phyloP scores from a whole-genome alignment of 2,888 invertebrate genomes.

The Synergus umbraculus region DNA sequence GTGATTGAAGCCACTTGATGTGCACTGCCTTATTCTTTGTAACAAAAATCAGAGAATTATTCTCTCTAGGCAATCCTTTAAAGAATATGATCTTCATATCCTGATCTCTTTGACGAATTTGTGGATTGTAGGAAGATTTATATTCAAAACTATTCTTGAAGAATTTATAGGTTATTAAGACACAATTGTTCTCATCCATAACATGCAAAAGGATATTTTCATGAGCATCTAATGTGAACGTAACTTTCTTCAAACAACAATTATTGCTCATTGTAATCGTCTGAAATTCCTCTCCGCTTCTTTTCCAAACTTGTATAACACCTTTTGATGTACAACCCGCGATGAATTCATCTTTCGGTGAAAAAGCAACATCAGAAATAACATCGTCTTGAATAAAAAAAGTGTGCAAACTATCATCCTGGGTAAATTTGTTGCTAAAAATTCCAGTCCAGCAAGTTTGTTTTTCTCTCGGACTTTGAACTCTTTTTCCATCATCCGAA shows the following conservation, averaged over 20 bases:
- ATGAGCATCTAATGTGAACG: conserved; percentile 55
- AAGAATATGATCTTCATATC: conserved; percentile 66
- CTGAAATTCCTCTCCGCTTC: conserved; percentile 15
- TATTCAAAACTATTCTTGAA: conserved; percentile 56
- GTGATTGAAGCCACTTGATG: conserved; percentile 63
- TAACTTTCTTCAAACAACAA: conserved; percentile 44
- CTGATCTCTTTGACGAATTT: conserved; percentile 46
- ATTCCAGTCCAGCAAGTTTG: conserved; percentile 67
- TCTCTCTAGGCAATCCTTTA: conserved; percentile 51
- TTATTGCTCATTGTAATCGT: conserved; percentile 19
- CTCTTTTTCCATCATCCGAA: conserved; percentile 43
- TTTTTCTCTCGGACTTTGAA: conserved; percentile 68
- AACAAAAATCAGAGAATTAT: conserved; percentile 69
- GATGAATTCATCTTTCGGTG: conserved; percentile 60
- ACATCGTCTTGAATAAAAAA: conserved; percentile 61
- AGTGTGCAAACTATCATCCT: conserved; percentile 65
- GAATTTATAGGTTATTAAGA: conserved; percentile 60
- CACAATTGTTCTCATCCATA: conserved; percentile 65
- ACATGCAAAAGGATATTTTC: conserved; percentile 62
- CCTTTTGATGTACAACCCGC: conserved; percentile 69
- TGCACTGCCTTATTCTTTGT: conserved; percentile 64
- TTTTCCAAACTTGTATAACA: conserved; percentile 61
- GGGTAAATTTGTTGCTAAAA: conserved; percentile 56
- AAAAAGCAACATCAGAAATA: conserved; percentile 68
- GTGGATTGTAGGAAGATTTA: conserved; percentile 64